Evolutionary conservation across 2,113 vertebrate genomes (phyloP).

Genomic region (Saccopteryx bilineata): DNA sequence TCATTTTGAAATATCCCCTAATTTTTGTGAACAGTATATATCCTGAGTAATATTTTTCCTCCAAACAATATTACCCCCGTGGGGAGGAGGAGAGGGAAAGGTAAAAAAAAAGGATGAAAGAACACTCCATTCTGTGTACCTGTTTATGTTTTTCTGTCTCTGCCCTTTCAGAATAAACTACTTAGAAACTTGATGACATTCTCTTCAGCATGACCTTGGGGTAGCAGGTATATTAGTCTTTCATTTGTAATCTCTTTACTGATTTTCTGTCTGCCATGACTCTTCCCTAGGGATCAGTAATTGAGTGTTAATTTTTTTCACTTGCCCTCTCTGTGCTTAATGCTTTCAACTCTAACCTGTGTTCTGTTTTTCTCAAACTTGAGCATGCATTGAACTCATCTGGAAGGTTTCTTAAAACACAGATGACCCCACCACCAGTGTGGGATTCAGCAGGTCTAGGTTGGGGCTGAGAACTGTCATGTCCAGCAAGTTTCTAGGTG

Average conservation of each 20-base stretch:
- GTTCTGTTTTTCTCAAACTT: conserved; percentile 46
- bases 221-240: background rate
- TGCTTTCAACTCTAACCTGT: background rate
- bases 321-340: background rate
- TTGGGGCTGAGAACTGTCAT: background rate
- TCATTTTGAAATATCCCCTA: too few relatives aligned
- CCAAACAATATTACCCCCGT: background rate
- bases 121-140: background rate
- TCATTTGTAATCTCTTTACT: conserved; percentile 1
- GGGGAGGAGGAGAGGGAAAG: background rate
- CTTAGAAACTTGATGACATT: conserved; percentile 41
- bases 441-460: background rate
- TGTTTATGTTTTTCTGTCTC: background rate
- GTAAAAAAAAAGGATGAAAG: background rate
- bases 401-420: conserved; percentile 8
- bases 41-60: conserved; percentile 33
- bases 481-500: background rate
- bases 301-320: background rate
- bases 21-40: background rate
- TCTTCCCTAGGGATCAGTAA: conserved; percentile 5
- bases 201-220: conserved; percentile 9
- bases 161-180: conserved; percentile 21
- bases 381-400: background rate
- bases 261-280: background rate
- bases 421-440: background rate